Percentiles rank a stretch among this genome's conserved stretches.
phyloP scores from a whole-genome alignment of 1,140 invertebrate species.

The Drosophila tristis region DNA sequence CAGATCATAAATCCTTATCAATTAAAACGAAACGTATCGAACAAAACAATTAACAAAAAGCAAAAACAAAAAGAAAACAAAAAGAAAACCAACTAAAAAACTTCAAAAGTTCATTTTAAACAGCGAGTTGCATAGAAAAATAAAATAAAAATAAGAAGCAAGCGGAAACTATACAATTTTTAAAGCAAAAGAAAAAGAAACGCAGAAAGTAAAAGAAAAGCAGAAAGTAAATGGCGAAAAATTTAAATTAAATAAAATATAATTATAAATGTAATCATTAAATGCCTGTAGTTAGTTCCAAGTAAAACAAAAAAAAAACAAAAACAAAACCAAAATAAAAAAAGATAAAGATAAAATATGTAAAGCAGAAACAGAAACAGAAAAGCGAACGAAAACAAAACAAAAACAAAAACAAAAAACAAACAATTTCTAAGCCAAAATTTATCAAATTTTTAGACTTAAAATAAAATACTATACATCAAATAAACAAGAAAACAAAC shows the following conservation, averaged over 20 bases:
- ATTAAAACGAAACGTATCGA: conserved; percentile 75
- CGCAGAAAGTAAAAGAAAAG: conserved; percentile 4
- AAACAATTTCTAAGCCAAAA: conserved; percentile 77
- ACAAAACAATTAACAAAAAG: conserved; percentile 27
- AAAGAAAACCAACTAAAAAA: conserved; percentile 57
- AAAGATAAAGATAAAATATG: background rate
- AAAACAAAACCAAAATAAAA: too few relatives aligned
- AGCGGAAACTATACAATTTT: conserved; percentile 50
- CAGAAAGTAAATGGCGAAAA: conserved; percentile 5
- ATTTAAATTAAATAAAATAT: conserved; percentile 40
- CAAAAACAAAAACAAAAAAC: conserved; percentile 23
- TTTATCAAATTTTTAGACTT: conserved; percentile 76
- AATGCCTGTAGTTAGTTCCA: conserved; percentile 79
- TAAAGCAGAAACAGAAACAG: background rate
- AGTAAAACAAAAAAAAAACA: conserved; percentile 46
- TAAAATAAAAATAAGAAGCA: conserved; percentile 8
- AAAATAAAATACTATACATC: conserved; percentile 37
- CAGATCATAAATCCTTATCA: conserved; percentile 52
- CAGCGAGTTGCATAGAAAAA: conserved; percentile 35
- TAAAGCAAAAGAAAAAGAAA: conserved; percentile 25
- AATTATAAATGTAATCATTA: conserved; percentile 18
- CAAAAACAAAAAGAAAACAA: too few relatives aligned
- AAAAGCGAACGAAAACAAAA: conserved; percentile 16
- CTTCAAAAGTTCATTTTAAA: conserved; percentile 75
- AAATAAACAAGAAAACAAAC: conserved; percentile 22